These are phyloP conservation scores for Antigone vipio DNA, from an alignment of 2,113 vertebrate species.

Conservation along the genomic window DNA sequence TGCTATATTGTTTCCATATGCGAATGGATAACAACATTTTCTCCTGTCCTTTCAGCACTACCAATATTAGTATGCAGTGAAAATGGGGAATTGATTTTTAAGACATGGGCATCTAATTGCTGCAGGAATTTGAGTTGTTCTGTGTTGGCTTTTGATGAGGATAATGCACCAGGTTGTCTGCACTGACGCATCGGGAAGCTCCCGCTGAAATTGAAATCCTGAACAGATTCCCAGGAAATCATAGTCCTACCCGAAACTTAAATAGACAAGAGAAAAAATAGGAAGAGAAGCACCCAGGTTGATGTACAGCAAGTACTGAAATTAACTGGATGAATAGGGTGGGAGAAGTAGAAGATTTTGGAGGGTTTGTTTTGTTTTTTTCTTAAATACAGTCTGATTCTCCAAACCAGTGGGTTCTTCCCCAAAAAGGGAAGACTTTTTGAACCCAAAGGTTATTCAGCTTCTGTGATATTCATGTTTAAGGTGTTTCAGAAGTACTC, in stretches of 20 bases:
- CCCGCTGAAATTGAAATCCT: not conserved
- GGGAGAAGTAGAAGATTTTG: not conserved
- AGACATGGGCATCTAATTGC: not conserved
- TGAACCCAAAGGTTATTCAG: constrained; percentile 1
- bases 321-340: not conserved
- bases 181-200: fast-evolving
- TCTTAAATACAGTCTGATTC: not conserved
- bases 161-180: no score
- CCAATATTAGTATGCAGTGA: not conserved
- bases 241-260: not conserved
- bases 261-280: not conserved
- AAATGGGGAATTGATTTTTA: not conserved
- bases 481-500: constrained; percentile 8
- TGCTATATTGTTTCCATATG: not conserved
- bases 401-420: not conserved
- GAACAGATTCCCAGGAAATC: not conserved
- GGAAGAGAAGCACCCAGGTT: not conserved
- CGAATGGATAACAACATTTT: not conserved
- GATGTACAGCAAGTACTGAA: not conserved
- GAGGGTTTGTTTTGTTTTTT: no score
- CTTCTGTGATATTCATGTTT: not conserved
- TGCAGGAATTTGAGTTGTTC: not conserved
- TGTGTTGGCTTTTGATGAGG: not conserved
- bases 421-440: not conserved
- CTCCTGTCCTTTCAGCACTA: not conserved